A percentile compares a stretch with the other conserved stretches of the same genome.
These are phyloP conservation scores for Nycticebus coucang DNA, from an alignment of 2,113 vertebrate species.

Conservation along the genomic window DNA sequence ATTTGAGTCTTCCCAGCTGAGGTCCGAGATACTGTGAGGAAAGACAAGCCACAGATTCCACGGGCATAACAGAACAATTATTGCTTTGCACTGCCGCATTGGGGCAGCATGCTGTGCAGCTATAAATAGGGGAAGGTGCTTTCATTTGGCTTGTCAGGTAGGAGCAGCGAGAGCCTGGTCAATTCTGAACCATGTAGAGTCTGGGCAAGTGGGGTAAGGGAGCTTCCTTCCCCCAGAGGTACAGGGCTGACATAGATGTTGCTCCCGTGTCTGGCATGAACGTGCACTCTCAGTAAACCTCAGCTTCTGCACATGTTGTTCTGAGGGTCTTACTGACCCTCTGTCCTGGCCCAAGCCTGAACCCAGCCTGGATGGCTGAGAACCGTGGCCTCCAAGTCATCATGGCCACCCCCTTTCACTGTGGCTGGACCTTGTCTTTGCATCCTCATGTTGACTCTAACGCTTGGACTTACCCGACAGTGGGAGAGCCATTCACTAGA, in stretches of 20 bases:
- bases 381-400: neutral
- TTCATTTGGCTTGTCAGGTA: neutral
- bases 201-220: neutral
- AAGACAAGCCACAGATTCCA: neutral
- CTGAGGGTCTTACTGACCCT: neutral
- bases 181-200: neutral
- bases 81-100: neutral
- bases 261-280: neutral
- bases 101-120: neutral
- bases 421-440: neutral
- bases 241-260: neutral
- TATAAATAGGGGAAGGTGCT: neutral
- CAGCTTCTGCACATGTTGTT: neutral
- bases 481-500: neutral
- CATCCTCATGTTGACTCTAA: neutral
- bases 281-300: neutral
- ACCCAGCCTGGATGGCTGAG: neutral
- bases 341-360: neutral
- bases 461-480: neutral
- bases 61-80: neutral
- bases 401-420: neutral
- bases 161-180: neutral
- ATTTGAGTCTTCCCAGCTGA: slow-evolving; percentile 8
- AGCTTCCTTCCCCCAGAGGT: neutral
- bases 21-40: neutral